Evolutionary conservation across 2,888 invertebrate species (phyloP), one percentile per base, ranked within the genome.

Genomic region (Gandaritis pyraliata): DNA sequence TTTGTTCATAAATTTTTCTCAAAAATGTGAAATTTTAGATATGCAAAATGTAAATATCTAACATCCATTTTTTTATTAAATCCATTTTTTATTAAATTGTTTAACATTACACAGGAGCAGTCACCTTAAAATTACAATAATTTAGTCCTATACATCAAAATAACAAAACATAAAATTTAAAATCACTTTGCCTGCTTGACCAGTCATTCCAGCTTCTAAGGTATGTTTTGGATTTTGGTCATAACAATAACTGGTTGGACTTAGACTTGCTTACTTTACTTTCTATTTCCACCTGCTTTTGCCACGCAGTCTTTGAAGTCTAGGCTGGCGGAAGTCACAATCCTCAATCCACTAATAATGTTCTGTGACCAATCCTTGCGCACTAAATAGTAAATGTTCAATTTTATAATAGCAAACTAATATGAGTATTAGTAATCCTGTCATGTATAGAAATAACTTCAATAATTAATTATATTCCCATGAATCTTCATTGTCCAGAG

Each of bases 131-230:
- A 30, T n/a, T 47, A 52, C 46, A 52, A 58, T 47, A 39, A 52
- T 52, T 52, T 58, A 45, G 5, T 29, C 15, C 10, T 16, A 16
- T 3, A 43, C 13, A 13, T 41, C 7, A 41, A n/a, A 38, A 38
- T 12, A n/a, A 38, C 41, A 41, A 13, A 41, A 13, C 6, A 6
- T 41, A 15, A 41, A 41, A 41, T 13, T 41, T 41, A 43, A 41
- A 11, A 43, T 53, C 15, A 49, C 49, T 79, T 10, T 80, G 78
- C 71, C 74, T 87, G 66, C 78, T 84, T 48, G 88, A 85, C 92
- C 92, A 93, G 60, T 92, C 93, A 65, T 83, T 78, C 92, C 92
- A 93, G 72, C 92, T 92, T 52, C 93, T 92, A 39, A 86, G 71
- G 73, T 92, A 93, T 15, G 86, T 88, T 74, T 92, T 92, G 12